Evolutionary conservation across 1,140 invertebrate species (phyloP).

Genomic region (Psix sp.): DNA sequence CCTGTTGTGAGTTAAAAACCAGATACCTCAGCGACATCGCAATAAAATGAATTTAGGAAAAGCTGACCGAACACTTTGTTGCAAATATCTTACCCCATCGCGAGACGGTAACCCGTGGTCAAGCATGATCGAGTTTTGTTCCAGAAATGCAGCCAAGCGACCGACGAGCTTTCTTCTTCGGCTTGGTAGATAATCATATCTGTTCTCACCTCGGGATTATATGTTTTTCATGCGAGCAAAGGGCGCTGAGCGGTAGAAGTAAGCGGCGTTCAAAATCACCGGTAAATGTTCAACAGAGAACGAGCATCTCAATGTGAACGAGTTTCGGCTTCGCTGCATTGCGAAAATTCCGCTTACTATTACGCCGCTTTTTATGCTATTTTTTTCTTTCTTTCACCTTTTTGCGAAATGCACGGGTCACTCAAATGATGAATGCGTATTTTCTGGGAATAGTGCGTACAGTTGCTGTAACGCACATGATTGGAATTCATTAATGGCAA

Average conservation of each 20-base stretch:
- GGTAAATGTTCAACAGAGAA: slow-evolving; percentile 25
- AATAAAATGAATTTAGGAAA: no score
- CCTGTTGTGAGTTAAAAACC: no score
- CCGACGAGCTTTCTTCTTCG: slow-evolving; percentile 26
- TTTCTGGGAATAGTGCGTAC: no score
- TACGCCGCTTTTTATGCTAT: slow-evolving; percentile 20
- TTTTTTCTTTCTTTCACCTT: slow-evolving; percentile 45
- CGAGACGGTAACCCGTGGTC: slow-evolving; percentile 23
- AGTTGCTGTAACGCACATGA: no score
- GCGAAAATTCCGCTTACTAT: slow-evolving; percentile 22
- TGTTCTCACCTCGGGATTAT: slow-evolving; percentile 31
- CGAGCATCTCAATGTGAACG: slow-evolving; percentile 32
- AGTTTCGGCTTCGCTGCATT: slow-evolving; percentile 35
- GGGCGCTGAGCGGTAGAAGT: slow-evolving; percentile 10
- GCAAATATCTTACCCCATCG: slow-evolving; percentile 23
- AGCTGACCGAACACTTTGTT: no score
- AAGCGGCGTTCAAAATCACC: slow-evolving; percentile 26
- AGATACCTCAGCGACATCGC: slow-evolving; percentile 7
- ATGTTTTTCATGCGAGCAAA: slow-evolving; percentile 25
- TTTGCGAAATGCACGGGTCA: slow-evolving; percentile 44
- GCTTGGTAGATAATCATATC: slow-evolving; percentile 25
- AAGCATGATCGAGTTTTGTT: slow-evolving; percentile 47
- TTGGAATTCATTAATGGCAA: no score
- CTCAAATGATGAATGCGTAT: no score
- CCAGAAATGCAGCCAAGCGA: slow-evolving; percentile 39